Evolutionary conservation across 2,797 vertebrate species (phyloP).

Genomic region (Siniperca obscura): DNA sequence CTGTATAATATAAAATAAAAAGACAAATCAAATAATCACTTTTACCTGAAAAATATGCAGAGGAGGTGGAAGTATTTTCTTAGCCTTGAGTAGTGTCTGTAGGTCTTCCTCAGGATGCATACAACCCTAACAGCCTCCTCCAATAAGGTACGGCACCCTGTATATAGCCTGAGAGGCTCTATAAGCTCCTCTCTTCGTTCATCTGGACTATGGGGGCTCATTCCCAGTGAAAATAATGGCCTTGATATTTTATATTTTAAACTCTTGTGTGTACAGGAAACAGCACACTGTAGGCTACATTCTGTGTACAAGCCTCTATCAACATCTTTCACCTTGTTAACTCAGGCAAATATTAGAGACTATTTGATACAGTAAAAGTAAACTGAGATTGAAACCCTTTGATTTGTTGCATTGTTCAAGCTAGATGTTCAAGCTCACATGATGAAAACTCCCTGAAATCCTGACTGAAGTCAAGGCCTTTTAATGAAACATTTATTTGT

Average conservation of each 20-base stretch:
- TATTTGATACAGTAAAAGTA: constrained; percentile 41
- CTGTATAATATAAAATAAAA: background rate
- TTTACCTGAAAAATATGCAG: background rate
- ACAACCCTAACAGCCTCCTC: background rate
- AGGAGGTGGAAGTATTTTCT: background rate
- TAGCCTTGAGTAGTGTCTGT: background rate
- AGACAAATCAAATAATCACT: background rate
- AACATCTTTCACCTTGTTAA: constrained; percentile 44
- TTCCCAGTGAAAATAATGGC: background rate
- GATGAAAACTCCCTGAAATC: constrained; percentile 75
- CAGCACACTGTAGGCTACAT: background rate
- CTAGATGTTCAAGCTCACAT: constrained; percentile 54
- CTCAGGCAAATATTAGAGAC: constrained; percentile 41
- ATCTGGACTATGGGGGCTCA: background rate
- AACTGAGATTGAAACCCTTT: constrained; percentile 53
- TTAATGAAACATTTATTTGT: constrained; percentile 73
- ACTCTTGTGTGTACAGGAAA: background rate
- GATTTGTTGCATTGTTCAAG: constrained; percentile 63
- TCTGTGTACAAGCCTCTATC: constrained; percentile 6
- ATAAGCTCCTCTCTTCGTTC: background rate
- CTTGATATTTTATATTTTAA: constrained; percentile 19
- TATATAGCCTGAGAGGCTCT: constrained; percentile 16
- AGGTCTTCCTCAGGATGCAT: background rate
- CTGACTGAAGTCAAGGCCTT: constrained; percentile 57
- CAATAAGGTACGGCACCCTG: background rate